A percentile compares a stretch with the other conserved stretches of the same genome.
Evolutionary conservation across 2,888 invertebrate genomes (phyloP).

Genomic region (Lasioglossum morio): DNA sequence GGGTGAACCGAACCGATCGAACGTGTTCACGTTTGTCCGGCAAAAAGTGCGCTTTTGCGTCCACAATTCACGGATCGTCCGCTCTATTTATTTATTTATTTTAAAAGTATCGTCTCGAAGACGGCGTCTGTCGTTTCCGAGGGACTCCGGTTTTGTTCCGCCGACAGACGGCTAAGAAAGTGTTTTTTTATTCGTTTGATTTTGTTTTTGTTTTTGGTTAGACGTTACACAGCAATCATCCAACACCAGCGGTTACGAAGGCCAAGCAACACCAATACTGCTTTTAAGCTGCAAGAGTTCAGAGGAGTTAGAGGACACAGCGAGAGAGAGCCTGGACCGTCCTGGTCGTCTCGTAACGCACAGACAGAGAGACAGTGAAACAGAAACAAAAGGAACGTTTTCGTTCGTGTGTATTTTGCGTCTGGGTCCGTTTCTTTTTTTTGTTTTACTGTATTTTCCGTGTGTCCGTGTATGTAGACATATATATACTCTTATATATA

Average conservation of each 20-base stretch:
- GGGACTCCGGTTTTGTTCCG: slow-evolving; percentile 8
- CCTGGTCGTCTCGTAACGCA: slow-evolving; percentile 63
- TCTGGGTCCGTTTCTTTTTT: slow-evolving; percentile 1
- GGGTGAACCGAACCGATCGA: slow-evolving; percentile 7
- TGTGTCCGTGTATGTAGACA: slow-evolving; percentile 11
- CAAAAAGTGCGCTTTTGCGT: slow-evolving; percentile 40
- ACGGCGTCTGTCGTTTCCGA: slow-evolving; percentile 46
- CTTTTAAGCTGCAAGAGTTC: slow-evolving; percentile 77
- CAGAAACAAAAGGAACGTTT: slow-evolving; percentile 40
- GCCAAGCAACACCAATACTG: slow-evolving; percentile 84
- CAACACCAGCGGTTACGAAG: slow-evolving; percentile 78
- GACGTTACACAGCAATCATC: slow-evolving; percentile 74
- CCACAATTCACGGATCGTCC: slow-evolving; percentile 47
- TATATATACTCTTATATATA: slow-evolving; percentile 15
- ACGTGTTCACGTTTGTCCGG: slow-evolving; percentile 37
- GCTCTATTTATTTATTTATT: not conserved
- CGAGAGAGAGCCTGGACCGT: slow-evolving; percentile 61
- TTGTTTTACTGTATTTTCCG: slow-evolving; percentile 22
- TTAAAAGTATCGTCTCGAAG: slow-evolving; percentile 33
- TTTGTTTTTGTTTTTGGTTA: slow-evolving; percentile 31
- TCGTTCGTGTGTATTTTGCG: slow-evolving; percentile 11
- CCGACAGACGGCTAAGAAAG: slow-evolving; percentile 66
- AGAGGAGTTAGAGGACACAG: slow-evolving; percentile 70
- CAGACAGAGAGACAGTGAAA: slow-evolving; percentile 57
- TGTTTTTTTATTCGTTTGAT: slow-evolving; percentile 11